These are phyloP conservation scores for Cyrtodaria siliqua DNA, from an alignment of 2,888 invertebrate genomes.

Conservation along the genomic window DNA sequence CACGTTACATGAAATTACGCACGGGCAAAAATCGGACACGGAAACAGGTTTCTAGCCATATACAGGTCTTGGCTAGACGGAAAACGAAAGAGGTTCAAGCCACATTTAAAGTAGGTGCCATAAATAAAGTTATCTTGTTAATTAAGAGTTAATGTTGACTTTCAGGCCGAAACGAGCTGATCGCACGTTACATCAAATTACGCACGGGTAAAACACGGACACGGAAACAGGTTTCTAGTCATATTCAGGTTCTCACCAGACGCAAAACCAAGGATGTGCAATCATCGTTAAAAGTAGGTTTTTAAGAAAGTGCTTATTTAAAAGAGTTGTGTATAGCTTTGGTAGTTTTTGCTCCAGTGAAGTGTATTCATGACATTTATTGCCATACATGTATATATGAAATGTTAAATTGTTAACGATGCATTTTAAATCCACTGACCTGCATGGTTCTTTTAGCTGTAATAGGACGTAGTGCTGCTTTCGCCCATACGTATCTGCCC, in stretches of 20 bases:
- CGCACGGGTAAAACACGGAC: constrained; percentile 99
- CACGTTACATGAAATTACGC: constrained; percentile 99
- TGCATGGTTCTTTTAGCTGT: too few relatives aligned
- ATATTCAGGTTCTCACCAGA: constrained; percentile 99
- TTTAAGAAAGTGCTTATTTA: background rate
- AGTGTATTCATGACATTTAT: too few relatives aligned
- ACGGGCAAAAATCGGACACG: constrained; percentile 99
- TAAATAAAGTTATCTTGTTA: too few relatives aligned
- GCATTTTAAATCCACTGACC: too few relatives aligned
- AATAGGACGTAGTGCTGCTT: too few relatives aligned
- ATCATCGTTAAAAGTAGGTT: constrained; percentile 81
- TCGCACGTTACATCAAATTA: constrained; percentile 99
- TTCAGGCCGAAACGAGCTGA: constrained; percentile 99
- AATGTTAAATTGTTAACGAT: too few relatives aligned
- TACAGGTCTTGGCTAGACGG: constrained; percentile 99
- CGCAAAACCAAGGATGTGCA: constrained; percentile 99
- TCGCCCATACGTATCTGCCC: too few relatives aligned
- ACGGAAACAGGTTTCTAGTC: constrained; percentile 99
- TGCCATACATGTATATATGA: too few relatives aligned
- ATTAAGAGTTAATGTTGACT: constrained; percentile 8
- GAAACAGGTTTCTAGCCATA: constrained; percentile 99
- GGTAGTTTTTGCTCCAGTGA: too few relatives aligned
- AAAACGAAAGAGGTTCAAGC: constrained; percentile 98
- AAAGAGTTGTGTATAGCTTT: too few relatives aligned
- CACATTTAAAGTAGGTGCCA: constrained; percentile 78